phyloP scores from a whole-genome alignment of 2,888 invertebrate species.

The Tribolium freemani region DNA sequence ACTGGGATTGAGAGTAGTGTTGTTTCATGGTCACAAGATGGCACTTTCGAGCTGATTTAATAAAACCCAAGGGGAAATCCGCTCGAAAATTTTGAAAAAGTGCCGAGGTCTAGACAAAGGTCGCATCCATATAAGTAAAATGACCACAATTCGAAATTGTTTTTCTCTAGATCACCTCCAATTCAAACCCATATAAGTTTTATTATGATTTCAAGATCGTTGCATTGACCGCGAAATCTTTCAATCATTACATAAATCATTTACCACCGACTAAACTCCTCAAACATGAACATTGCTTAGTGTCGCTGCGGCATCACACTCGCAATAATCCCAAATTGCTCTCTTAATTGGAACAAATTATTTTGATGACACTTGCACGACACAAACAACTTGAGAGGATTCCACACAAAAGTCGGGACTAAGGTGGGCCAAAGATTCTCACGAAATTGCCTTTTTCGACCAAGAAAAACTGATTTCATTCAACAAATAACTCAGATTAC shows the following conservation, averaged over 20 bases:
- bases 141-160: slow-evolving; percentile 4
- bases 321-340: slow-evolving; percentile 40
- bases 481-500: too few relatives aligned
- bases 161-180: slow-evolving; percentile 19
- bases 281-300: slow-evolving; percentile 22
- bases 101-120: slow-evolving; percentile 24
- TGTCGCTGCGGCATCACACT: slow-evolving; percentile 35
- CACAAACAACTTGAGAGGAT: slow-evolving; percentile 18
- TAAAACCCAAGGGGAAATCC: slow-evolving; percentile 1
- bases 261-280: slow-evolving; percentile 12
- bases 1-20: slow-evolving; percentile 21
- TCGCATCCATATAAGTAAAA: slow-evolving; percentile 20
- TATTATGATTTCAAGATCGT: slow-evolving; percentile 26
- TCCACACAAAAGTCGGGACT: neutral
- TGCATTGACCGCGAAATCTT: slow-evolving; percentile 34
- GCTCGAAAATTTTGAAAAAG: slow-evolving; percentile 6
- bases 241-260: slow-evolving; percentile 17
- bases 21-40: slow-evolving; percentile 27
- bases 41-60: slow-evolving; percentile 6
- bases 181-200: slow-evolving; percentile 2
- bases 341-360: slow-evolving; percentile 45
- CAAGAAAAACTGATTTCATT: too few relatives aligned
- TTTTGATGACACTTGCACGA: slow-evolving; percentile 43
- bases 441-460: neutral
- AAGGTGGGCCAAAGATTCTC: neutral